phyloP scores from a whole-genome alignment of 2,888 invertebrate genomes.

The Acleris sparsana region DNA sequence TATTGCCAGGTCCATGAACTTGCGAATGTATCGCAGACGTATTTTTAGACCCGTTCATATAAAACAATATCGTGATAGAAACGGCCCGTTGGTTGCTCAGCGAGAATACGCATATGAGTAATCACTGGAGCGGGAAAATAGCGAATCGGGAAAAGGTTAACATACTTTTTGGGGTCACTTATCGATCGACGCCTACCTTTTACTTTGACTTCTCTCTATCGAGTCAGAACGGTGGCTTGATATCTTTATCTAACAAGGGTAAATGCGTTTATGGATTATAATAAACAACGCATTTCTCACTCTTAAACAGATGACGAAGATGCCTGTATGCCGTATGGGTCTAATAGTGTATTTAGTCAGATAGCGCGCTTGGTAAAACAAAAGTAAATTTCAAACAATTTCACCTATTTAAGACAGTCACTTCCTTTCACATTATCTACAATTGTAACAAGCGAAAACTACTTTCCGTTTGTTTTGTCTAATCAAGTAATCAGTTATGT shows the following conservation, averaged over 20 bases:
- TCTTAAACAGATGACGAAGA: too few relatives aligned
- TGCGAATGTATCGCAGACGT: conserved; percentile 51
- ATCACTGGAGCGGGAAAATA: conserved; percentile 23
- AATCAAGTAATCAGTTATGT: conserved; percentile 2
- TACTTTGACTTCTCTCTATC: neutral
- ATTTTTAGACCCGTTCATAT: conserved; percentile 40
- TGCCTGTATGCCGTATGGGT: neutral
- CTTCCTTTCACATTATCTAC: conserved; percentile 17
- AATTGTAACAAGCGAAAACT: conserved; percentile 11
- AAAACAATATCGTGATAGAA: conserved; percentile 33
- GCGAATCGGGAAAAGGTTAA: conserved; percentile 11
- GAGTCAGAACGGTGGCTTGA: too few relatives aligned
- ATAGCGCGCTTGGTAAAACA: neutral
- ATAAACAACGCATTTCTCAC: too few relatives aligned
- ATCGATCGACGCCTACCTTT: neutral
- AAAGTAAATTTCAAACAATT: neutral
- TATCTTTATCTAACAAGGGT: too few relatives aligned
- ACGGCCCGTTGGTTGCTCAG: conserved; percentile 26
- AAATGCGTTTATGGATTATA: too few relatives aligned
- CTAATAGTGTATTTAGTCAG: neutral
- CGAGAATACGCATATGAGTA: conserved; percentile 35
- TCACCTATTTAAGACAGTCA: neutral
- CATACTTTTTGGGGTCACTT: conserved; percentile 5
- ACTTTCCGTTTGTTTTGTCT: conserved; percentile 5
- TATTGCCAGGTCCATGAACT: conserved; percentile 72